Conservation (phyloP, 2,888 invertebrate genomes). For the Gasteruption jaculator region DNA sequence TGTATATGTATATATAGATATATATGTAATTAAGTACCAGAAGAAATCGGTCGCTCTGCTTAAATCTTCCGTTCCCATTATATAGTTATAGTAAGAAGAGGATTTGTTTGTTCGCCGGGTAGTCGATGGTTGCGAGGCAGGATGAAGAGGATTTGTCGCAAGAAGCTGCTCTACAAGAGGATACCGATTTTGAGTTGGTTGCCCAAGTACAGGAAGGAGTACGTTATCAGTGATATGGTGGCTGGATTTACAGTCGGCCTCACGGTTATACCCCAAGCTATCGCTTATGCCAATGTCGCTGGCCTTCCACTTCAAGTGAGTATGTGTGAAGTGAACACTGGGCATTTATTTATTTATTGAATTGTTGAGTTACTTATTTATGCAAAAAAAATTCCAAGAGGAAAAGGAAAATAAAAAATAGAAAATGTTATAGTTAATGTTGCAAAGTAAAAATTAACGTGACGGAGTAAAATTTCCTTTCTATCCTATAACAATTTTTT, state of each 20-base stretch:
- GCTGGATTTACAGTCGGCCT: conserved; percentile 73
- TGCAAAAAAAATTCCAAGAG: no score
- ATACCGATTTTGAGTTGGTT: conserved; percentile 68
- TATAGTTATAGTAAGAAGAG: no score
- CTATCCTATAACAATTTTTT: no score
- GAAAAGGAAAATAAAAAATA: no score
- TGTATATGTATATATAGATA: no score
- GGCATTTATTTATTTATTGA: no score
- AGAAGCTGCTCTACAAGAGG: conserved; percentile 60
- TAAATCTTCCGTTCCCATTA: neutral
- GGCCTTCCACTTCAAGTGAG: conserved; percentile 54
- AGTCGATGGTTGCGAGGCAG: conserved; percentile 50
- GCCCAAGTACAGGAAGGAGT: conserved; percentile 62
- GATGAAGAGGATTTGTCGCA: conserved; percentile 57
- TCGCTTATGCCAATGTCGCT: conserved; percentile 58
- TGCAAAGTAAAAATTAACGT: no score
- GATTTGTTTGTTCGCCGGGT: conserved; percentile 27
- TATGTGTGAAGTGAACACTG: neutral
- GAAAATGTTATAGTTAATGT: no score
- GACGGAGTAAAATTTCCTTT: no score
- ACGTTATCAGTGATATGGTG: conserved; percentile 70
- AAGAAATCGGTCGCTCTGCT: no score
- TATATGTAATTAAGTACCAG: no score
- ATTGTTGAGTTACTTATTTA: no score
- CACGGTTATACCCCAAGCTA: conserved; percentile 66